Percentiles rank a stretch among this genome's conserved stretches.
phyloP scores from a whole-genome alignment of 2,797 vertebrate species.

The Tiaroga cobitis region DNA sequence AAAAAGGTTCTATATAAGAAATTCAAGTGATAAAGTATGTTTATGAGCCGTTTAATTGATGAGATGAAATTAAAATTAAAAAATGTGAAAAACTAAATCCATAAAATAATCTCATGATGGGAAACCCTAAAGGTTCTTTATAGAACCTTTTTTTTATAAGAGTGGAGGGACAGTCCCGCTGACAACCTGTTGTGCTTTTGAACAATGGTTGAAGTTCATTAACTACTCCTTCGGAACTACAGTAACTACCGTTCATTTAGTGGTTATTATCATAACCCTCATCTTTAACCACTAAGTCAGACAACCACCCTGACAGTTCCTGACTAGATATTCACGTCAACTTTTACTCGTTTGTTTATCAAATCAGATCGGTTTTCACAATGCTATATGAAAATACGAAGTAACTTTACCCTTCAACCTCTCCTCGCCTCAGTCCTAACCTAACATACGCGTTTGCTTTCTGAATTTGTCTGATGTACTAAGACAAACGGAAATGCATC shows the following conservation, averaged over 20 bases:
- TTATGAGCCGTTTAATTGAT: too few relatives aligned
- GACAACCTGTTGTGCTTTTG: background rate
- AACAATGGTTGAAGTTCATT: background rate
- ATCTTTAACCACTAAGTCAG: background rate
- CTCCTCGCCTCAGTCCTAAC: background rate
- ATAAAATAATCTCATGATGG: background rate
- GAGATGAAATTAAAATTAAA: too few relatives aligned
- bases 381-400: background rate
- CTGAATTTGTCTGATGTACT: background rate
- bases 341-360: background rate
- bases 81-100: too few relatives aligned
- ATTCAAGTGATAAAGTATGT: too few relatives aligned
- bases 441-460: background rate
- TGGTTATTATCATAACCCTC: background rate
- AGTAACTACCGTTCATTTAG: background rate
- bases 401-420: background rate
- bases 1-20: too few relatives aligned
- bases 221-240: background rate
- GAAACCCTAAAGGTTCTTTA: background rate
- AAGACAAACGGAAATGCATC: background rate
- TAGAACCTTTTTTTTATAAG: background rate
- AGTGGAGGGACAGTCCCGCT: background rate
- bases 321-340: background rate
- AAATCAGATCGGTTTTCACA: background rate
- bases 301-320: background rate